phyloP scores from a whole-genome alignment of 2,888 invertebrate genomes.

The Bellardia bayeri region DNA sequence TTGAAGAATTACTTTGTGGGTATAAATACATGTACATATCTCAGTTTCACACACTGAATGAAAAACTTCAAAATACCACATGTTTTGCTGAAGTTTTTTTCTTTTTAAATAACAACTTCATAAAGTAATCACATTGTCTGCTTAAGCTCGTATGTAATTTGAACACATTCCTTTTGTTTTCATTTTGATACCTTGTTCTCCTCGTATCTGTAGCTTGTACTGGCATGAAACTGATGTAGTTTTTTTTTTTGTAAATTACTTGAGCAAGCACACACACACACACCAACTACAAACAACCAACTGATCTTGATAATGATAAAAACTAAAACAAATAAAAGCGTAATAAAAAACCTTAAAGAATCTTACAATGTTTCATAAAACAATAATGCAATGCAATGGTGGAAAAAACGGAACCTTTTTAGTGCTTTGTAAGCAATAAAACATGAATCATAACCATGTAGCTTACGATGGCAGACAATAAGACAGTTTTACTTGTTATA shows the following conservation, averaged over 20 bases:
- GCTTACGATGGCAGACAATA: too few relatives aligned
- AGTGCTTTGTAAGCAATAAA: background rate
- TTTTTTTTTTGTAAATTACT: background rate
- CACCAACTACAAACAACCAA: constrained; percentile 32
- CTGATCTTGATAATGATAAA: constrained; percentile 71
- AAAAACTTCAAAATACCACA: too few relatives aligned
- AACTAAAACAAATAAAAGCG: constrained; percentile 44
- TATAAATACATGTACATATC: too few relatives aligned
- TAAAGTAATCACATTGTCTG: constrained; percentile 40
- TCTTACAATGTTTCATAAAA: constrained; percentile 28
- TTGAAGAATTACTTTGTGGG: too few relatives aligned
- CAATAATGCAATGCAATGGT: background rate
- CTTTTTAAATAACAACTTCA: background rate
- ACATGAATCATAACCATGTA: too few relatives aligned
- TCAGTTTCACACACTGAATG: too few relatives aligned
- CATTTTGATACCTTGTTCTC: constrained; percentile 17
- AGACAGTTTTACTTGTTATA: too few relatives aligned
- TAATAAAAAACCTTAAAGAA: constrained; percentile 46
- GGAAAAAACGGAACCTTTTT: constrained; percentile 41
- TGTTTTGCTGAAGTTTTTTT: too few relatives aligned
- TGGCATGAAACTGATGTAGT: too few relatives aligned
- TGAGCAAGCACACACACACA: constrained; percentile 2
- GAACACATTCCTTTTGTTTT: constrained; percentile 52
- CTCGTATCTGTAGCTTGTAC: constrained; percentile 1
- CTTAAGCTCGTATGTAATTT: constrained; percentile 53